Base-by-base conservation (phyloP, 2,888 invertebrate genomes). In the Epistrophe eligans region DNA sequence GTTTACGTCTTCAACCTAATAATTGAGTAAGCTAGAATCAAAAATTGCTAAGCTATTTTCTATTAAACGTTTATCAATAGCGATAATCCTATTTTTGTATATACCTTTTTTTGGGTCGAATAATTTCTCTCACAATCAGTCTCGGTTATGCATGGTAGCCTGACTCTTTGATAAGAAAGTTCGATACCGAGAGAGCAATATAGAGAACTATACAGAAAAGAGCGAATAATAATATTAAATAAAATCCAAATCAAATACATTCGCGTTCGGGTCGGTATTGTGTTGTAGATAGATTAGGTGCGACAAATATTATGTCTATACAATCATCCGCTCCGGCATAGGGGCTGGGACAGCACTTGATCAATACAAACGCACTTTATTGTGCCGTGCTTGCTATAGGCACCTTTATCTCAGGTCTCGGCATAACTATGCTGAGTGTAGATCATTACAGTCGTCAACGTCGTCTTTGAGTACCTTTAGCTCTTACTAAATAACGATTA, bases 401-500 rank as follows among this genome's bases (percentile, higher is more conserved):
- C 74, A 82, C 71, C 58, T 82, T 60, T 74, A 82, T 74, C 79
- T 71, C 72, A 38, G 64, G 79, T 74, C 79, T 71, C 67, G 35
- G 64, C 60, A 52, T 72, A 24, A 67, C 71, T 62, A 83, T 83
- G 76, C 58, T 66, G 45, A 79, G 79, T 79, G 74, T 79, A 74
- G 79, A 72, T 83, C 74, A 74, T 83, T 66, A 66, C 71, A 79
- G 79, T 79, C 79, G 72, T 84, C 72, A 83, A 76, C 82, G 79
- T 64, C 60, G 60, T 60, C 71, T 87, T 66, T 60, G 74, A 82
- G 77, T 87, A 83, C 83, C 87, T 87, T 67, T 72, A 87, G 87
- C 74, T 83, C 60, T 79, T 72, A 79, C 87, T 83, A 72, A 87
- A 79, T 76, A 83, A 83, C 74, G 76, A 87, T 83, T 87, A 87